Base-by-base conservation (phyloP, 2,888 invertebrate genomes). In the Drosophila engyochracea region DNA sequence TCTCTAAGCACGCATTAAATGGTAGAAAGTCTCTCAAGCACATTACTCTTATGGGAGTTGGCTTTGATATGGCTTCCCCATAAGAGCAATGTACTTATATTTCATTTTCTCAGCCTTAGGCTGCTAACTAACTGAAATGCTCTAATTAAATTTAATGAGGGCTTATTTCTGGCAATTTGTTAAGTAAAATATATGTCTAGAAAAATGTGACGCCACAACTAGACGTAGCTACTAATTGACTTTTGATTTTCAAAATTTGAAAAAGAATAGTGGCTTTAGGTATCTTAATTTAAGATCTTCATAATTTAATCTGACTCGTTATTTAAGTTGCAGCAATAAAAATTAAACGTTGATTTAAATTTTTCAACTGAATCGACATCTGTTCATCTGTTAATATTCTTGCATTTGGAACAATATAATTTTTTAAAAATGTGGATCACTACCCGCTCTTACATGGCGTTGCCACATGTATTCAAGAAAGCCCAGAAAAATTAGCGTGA, bases 1-100 rank as follows among this genome's bases (percentile, higher is more conserved):
- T 37, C 19, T 37, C 37, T 7, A 33, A 9, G n/a, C n/a, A 30
- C 28, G 39, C 19, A 57, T 30, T 39, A n/a, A 57, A 1, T 39
- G 28, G 30, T 39, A 57, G 57, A 57, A 57, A 57, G 28, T 57
- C 28, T 57, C 39, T 39, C 28, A 25, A 47, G 47, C 25, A 47
- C 47, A 25, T 25, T 47, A 47, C 16, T 47, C 47, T 25, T 22
- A 25, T 25, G 25, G 25, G 25, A 47, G 47, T 47, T 16, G 16
- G 9, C 47, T 47, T 47, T 47, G 25, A 25, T 47, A 14, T 47
- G 47, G 47, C 47, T 47, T 47, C 47, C 22, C 47, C 16, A 16
- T 16, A 47, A 47, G 16, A 47, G 47, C 47, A 47, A 44, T 58
- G 16, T 22, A 54, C n/a, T 33, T 33, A 31, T 35, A 33, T 22